Percentiles rank a stretch among this genome's conserved stretches.
Conservation (phyloP, 2,797 vertebrate genomes). For the Dermochelys coriacea region DNA sequence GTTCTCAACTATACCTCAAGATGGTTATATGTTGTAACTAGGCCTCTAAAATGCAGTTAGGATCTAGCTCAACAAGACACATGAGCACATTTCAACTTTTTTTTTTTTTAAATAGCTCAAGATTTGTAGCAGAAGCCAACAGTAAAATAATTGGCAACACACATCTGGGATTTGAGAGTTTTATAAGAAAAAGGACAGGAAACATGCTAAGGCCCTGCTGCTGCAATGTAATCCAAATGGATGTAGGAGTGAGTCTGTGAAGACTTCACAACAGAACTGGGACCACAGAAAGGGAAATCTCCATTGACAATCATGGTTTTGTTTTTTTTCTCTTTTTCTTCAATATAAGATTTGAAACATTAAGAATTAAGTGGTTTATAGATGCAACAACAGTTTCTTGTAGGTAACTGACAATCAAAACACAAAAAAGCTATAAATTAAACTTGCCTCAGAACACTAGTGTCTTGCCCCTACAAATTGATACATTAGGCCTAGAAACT, state of each 20-base stretch:
- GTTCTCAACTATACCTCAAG: background rate
- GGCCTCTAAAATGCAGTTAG: conserved; percentile 40
- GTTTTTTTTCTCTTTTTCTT: background rate
- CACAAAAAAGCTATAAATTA: background rate
- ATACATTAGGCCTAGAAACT: background rate
- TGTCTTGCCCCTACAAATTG: background rate
- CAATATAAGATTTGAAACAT: background rate
- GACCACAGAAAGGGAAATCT: accelerated
- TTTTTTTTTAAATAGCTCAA: background rate
- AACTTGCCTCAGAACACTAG: background rate
- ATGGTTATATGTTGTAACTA: conserved; percentile 3
- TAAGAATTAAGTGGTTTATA: background rate
- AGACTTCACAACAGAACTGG: background rate
- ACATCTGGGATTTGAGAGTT: background rate
- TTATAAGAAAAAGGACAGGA: background rate
- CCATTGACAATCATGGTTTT: accelerated
- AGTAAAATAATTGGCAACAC: conserved; percentile 34
- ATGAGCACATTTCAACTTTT: conserved; percentile 32
- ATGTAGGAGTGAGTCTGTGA: background rate
- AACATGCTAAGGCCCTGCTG: background rate
- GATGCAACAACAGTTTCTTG: background rate
- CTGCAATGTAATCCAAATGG: background rate
- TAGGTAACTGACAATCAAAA: background rate
- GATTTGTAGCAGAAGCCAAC: background rate
- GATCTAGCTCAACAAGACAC: conserved; percentile 22